phyloP scores from a whole-genome alignment of 1,140 invertebrate genomes.

The Patella vulgata region DNA sequence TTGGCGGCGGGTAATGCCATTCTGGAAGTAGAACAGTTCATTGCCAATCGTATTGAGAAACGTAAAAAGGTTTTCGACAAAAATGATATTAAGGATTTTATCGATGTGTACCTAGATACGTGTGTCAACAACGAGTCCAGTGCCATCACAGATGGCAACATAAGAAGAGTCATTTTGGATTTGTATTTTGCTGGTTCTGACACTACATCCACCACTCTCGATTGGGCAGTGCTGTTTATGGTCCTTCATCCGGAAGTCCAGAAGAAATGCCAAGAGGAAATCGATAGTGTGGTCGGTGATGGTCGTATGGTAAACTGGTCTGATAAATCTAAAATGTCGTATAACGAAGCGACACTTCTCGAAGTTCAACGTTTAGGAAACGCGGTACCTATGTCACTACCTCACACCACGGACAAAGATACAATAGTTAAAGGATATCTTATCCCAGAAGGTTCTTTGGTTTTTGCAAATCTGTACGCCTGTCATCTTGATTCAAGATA shows the following conservation, averaged over 20 bases:
- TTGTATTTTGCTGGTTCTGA: conserved; percentile 92
- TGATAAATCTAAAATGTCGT: conserved; percentile 41
- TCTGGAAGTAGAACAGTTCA: conserved; percentile 58
- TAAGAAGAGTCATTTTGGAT: conserved; percentile 70
- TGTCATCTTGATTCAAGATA: conserved; percentile 19
- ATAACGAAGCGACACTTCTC: conserved; percentile 39
- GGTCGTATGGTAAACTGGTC: too few relatives aligned
- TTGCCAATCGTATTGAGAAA: conserved; percentile 74
- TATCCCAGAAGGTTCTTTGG: conserved; percentile 22
- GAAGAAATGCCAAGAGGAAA: too few relatives aligned
- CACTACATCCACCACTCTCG: conserved; percentile 84
- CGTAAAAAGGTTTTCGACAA: conserved; percentile 77
- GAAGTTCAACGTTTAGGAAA: conserved; percentile 24
- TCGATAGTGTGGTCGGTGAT: too few relatives aligned
- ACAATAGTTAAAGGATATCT: too few relatives aligned
- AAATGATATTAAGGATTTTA: conserved; percentile 79
- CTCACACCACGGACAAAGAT: too few relatives aligned
- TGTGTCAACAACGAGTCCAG: too few relatives aligned
- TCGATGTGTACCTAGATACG: too few relatives aligned
- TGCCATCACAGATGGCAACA: conserved; percentile 53
- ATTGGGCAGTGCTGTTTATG: conserved; percentile 89
- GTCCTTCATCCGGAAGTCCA: too few relatives aligned
- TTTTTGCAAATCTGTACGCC: conserved; percentile 24
- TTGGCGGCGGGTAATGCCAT: too few relatives aligned
- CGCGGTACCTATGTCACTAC: too few relatives aligned